Evolutionary conservation across 2,888 invertebrate genomes (phyloP), one percentile per base, ranked within the genome.

Genomic region (Eupithecia vulgata): DNA sequence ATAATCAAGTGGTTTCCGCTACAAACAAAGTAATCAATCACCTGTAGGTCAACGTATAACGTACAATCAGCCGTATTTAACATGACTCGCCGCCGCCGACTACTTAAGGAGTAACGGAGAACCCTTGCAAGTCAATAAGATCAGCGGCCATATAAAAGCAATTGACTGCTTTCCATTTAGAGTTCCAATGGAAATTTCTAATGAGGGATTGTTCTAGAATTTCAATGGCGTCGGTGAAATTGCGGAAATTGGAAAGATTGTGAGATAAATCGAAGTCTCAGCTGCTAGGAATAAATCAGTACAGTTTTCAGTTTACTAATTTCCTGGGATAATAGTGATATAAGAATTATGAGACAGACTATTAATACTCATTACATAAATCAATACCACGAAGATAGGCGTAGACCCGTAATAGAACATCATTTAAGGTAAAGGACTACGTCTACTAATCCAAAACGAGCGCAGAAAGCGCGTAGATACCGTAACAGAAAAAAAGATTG

Each of bases 121-220:
- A 64, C 70, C 78, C 77, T 77, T 79, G 76, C 72, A 75, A 78
- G 71, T 75, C 76, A 75, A 77, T 73, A 65, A 71, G 57, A 67
- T 78, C 70, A 78, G 79, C 80, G 80, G 80, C 79, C 34, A 79
- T 78, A 75, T 72, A 79, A 80, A 80, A 76, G 80, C 77, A 62
- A 68, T 71, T 71, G 72, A 35, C 72, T 67, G 68, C 72, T 75
- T 79, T 78, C 77, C 77, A 74, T 77, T 66, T 72, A 69, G 62
- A 76, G 25, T 74, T 73, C 71, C 69, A 71, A 77, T 76, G 67
- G 76, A 74, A 76, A 79, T 25, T 74, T 61, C 74, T 78, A 76
- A 76, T 79, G 75, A 70, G 64, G 64, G 70, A 72, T 68, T 70
- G 70, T 61, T 72, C 72, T 61, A 70, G 72, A 72, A 75, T 72